These are phyloP conservation scores for Apostichopus californicus DNA, from an alignment of 35 echinoderm and acorn worm species.

Conservation along the genomic window DNA sequence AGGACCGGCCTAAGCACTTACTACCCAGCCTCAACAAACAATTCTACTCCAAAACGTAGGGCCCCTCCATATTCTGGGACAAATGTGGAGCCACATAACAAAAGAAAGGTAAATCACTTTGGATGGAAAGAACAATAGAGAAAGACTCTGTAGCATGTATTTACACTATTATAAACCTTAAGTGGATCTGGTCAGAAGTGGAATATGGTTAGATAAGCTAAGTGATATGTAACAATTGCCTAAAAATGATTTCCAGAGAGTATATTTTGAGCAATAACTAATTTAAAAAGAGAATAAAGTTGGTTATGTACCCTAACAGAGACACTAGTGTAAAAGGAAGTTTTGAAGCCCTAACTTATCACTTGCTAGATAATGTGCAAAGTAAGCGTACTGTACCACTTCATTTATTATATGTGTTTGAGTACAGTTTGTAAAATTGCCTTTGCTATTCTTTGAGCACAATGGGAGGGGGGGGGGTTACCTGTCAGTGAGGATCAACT, in stretches of 20 bases:
- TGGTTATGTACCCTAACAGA: neutral
- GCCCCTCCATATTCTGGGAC: neutral
- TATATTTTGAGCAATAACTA: neutral
- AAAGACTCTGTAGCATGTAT: neutral
- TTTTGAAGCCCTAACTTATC: neutral
- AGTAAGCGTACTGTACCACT: neutral
- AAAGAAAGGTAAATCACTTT: neutral
- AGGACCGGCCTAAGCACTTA: neutral
- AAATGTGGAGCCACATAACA: neutral
- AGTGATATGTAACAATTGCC: neutral
- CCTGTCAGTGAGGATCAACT: neutral
- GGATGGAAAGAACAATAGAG: neutral
- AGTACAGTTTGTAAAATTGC: neutral
- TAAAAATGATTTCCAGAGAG: neutral
- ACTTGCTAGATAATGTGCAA: neutral
- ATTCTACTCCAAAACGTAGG: neutral
- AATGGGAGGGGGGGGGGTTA: neutral
- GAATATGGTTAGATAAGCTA: neutral
- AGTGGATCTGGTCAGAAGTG: neutral
- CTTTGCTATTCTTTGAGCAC: neutral
- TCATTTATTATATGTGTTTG: neutral
- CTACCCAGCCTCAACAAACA: neutral
- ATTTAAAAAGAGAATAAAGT: neutral
- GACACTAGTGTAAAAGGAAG: neutral
- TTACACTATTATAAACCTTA: neutral